Evolutionary conservation across 1,140 invertebrate genomes (phyloP).

Genomic region (Eumaeus atala): DNA sequence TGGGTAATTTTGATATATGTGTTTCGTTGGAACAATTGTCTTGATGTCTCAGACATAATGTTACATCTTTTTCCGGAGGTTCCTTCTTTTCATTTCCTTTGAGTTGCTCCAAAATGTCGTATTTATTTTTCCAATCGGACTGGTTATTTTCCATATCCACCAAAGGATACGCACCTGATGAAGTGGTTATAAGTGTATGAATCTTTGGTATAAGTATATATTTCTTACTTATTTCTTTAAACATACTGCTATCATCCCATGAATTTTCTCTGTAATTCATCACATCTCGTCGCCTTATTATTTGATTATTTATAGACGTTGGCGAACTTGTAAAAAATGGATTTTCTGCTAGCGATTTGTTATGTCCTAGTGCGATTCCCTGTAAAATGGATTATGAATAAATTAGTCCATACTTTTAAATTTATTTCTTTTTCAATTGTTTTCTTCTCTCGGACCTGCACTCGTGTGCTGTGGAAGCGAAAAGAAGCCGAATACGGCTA

Average conservation of each 20-base stretch:
- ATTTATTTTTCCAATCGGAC: conserved; percentile 60
- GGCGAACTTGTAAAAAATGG: too few relatives aligned
- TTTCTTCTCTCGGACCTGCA: too few relatives aligned
- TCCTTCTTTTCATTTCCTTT: conserved; percentile 49
- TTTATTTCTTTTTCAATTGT: too few relatives aligned
- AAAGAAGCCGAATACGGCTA: too few relatives aligned
- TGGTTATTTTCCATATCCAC: conserved; percentile 22
- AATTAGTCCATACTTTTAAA: too few relatives aligned
- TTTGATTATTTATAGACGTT: conserved; percentile 1
- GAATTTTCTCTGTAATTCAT: neutral
- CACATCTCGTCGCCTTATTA: neutral
- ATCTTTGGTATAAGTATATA: conserved; percentile 61
- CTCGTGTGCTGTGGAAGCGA: too few relatives aligned
- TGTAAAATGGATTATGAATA: too few relatives aligned
- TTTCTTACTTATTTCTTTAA: conserved; percentile 55
- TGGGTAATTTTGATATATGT: too few relatives aligned
- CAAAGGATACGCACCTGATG: conserved; percentile 9
- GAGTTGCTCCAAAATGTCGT: conserved; percentile 54
- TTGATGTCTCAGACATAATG: neutral
- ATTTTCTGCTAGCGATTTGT: too few relatives aligned
- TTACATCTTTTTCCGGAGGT: conserved; percentile 16
- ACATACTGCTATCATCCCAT: conserved; percentile 33
- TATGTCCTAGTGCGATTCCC: too few relatives aligned
- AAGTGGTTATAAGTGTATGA: neutral
- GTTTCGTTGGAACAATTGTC: too few relatives aligned